Evolutionary conservation across 1,140 invertebrate genomes (phyloP).

Genomic region (Heliothis subflexa): DNA sequence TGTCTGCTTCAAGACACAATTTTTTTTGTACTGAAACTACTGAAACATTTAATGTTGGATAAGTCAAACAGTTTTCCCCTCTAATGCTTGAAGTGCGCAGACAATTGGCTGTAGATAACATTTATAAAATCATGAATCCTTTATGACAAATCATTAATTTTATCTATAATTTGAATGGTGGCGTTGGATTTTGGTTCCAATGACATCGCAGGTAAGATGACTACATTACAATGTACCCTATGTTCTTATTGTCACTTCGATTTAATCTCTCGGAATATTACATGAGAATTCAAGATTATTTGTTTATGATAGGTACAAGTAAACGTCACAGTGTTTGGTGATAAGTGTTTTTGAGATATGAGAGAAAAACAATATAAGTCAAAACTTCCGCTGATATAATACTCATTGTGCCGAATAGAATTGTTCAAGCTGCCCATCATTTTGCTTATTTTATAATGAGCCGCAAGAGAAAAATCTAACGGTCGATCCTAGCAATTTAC

Average conservation of each 20-base stretch:
- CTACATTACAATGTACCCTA: neutral
- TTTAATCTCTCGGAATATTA: slow-evolving; percentile 2
- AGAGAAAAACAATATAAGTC: neutral
- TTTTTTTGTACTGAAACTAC: too few relatives aligned
- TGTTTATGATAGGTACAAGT: slow-evolving; percentile 7
- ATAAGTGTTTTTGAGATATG: slow-evolving; percentile 15
- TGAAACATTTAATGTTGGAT: too few relatives aligned
- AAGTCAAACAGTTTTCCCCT: neutral
- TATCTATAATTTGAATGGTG: slow-evolving; percentile 31
- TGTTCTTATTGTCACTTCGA: neutral
- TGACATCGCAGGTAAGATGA: slow-evolving; percentile 37
- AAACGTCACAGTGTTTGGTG: neutral
- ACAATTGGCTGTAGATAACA: slow-evolving; percentile 2
- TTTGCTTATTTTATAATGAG: too few relatives aligned
- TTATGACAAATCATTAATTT: slow-evolving; percentile 18
- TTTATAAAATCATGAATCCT: neutral
- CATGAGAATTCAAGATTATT: slow-evolving; percentile 2
- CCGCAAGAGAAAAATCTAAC: neutral
- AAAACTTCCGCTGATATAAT: slow-evolving; percentile 19
- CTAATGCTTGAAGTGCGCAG: neutral
- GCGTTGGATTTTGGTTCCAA: slow-evolving; percentile 38
- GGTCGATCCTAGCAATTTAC: neutral
- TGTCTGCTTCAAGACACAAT: too few relatives aligned
- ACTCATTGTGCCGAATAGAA: neutral
- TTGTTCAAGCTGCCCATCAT: neutral